Base-by-base conservation (phyloP, 2,888 invertebrate genomes). In the Ophion obscuratus region DNA sequence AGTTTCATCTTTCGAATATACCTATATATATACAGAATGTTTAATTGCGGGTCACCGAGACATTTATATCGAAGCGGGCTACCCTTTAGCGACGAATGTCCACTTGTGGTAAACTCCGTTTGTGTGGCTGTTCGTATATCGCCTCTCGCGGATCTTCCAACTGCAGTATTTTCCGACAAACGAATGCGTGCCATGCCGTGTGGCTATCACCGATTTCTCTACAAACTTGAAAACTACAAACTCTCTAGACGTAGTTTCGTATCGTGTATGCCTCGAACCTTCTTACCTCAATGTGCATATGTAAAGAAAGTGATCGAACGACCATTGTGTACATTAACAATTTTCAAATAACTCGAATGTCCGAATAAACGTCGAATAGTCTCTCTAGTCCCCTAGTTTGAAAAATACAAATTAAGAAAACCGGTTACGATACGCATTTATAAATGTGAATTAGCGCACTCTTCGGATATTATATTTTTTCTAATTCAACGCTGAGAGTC, bases 181-280 rank as follows among this genome's bases (percentile, higher is more conserved):
- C 89, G 84, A 89, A 78, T 90, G 87, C 88, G 90, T 91, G 90
- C 92, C 92, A 92, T 90, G 89, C 91, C 88, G 92, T 92, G 92
- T 92, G 70, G 91, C 79, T 91, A 90, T 57, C 36, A 27, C 47
- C 74, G 59, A 79, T 79, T 85, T 59, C 78, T 82, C 76, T 75
- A 75, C 61, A 71, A 82, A 79, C 40, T 75, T 10, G 36, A 78
- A 59, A 36, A 64, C 76, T 70, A 79, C 61, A 71, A 85, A 79
- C 27, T 73, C 67, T 27, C 57, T 73, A 66, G 27, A n/a, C 59
- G 14, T 73, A 67, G n/a, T 59, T 71, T 44, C 80, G 75, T 66
- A 31, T 71, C 14, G 66, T 59, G 17, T 44, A 74, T 53, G 24
- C 62, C 31, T 66, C 62, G 76, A 80, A 85, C 85, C 80, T 86